These are phyloP conservation scores for Odontocolon sp. DNA, from an alignment of 2,888 invertebrate genomes.

Conservation along the genomic window DNA sequence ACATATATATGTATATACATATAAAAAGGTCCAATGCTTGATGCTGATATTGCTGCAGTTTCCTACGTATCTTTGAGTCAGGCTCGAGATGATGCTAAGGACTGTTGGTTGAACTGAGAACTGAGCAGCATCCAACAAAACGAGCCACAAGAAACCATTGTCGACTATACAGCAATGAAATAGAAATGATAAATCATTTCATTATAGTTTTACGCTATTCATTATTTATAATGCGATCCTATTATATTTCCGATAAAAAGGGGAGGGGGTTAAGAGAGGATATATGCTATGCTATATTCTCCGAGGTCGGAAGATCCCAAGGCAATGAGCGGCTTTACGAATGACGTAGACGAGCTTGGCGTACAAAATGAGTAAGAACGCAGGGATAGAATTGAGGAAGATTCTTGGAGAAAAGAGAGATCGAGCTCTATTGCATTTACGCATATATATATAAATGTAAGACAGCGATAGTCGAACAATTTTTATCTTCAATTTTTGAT, in stretches of 20 bases:
- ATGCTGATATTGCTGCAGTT: too few species aligned
- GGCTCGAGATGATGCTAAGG: too few species aligned
- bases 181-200: constrained; percentile 72
- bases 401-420: too few species aligned
- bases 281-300: too few species aligned
- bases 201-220: constrained; percentile 69
- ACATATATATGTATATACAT: too few species aligned
- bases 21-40: too few species aligned
- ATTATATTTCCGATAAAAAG: constrained; percentile 61
- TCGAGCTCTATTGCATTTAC: constrained; percentile 1
- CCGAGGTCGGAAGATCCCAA: too few species aligned
- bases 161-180: constrained; percentile 61
- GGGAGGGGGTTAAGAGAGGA: constrained; percentile 2
- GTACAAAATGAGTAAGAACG: background rate
- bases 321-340: background rate
- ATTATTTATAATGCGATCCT: constrained; percentile 70
- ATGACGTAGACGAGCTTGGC: background rate
- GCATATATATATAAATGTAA: constrained; percentile 13
- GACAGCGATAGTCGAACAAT: too few species aligned
- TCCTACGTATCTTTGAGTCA: too few species aligned
- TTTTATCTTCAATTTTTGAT: too few species aligned
- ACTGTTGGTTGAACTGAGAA: too few species aligned
- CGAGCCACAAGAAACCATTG: constrained; percentile 68
- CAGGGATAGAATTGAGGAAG: too few species aligned
- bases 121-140: constrained; percentile 7